These are phyloP conservation scores for Drosophila peninsularis DNA, from an alignment of 2,888 invertebrate species.

Conservation along the genomic window DNA sequence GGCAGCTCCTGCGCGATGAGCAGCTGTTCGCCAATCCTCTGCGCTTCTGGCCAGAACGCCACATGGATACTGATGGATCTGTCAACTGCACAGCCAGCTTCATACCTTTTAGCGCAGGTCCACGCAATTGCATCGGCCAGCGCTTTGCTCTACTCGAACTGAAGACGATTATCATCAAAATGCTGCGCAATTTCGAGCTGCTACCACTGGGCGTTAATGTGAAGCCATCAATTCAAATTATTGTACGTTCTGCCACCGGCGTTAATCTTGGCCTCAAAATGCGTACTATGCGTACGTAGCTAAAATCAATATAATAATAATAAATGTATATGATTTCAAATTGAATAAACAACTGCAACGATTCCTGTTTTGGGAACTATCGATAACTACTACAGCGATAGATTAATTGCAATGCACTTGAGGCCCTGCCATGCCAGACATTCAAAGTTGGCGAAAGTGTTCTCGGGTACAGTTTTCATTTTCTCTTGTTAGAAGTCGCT, in stretches of 20 bases:
- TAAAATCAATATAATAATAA: no score
- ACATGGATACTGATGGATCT: slow-evolving; percentile 84
- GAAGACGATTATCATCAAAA: slow-evolving; percentile 76
- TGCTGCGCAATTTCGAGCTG: slow-evolving; percentile 77
- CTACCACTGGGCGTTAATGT: slow-evolving; percentile 77
- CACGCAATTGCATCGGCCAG: slow-evolving; percentile 85
- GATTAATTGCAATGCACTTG: background rate
- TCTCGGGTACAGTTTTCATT: background rate
- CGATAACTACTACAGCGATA: background rate
- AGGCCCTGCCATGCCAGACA: background rate
- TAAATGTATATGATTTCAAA: background rate
- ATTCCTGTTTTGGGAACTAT: background rate
- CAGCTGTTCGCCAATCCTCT: slow-evolving; percentile 73
- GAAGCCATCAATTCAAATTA: slow-evolving; percentile 78
- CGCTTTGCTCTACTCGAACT: slow-evolving; percentile 81
- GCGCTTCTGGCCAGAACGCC: slow-evolving; percentile 81
- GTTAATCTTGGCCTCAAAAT: slow-evolving; percentile 77
- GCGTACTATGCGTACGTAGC: no score
- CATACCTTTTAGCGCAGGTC: slow-evolving; percentile 84
- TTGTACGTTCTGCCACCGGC: slow-evolving; percentile 81
- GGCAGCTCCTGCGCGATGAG: slow-evolving; percentile 78
- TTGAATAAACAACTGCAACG: background rate
- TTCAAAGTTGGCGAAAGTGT: background rate
- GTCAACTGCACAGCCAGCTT: slow-evolving; percentile 62
- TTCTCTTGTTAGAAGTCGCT: background rate